phyloP scores from a whole-genome alignment of 2,113 vertebrate species.

The Otocyon megalotis region DNA sequence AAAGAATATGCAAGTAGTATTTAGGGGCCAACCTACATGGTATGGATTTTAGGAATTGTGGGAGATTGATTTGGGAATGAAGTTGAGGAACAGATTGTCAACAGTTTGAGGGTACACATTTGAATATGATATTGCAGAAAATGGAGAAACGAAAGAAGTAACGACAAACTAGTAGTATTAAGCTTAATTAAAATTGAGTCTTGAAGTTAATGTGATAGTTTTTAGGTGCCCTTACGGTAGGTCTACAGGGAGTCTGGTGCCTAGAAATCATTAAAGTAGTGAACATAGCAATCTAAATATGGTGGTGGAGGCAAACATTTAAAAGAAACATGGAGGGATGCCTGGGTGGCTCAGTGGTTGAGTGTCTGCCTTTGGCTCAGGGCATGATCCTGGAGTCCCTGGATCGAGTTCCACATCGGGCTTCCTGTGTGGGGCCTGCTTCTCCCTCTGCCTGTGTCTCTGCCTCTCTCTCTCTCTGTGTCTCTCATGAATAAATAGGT shows the following conservation, averaged over 20 bases:
- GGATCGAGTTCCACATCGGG: no score
- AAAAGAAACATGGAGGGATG: neutral
- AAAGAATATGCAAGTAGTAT: neutral
- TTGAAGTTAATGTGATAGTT: neutral
- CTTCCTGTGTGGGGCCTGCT: no score
- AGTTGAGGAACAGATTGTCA: neutral
- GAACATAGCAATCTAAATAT: neutral
- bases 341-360: no score
- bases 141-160: neutral
- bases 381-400: no score
- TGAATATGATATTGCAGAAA: neutral
- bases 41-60: neutral
- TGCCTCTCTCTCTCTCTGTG: no score
- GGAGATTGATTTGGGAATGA: neutral
- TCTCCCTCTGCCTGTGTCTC: no score
- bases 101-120: neutral
- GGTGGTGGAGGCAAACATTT: neutral
- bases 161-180: neutral
- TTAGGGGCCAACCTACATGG: accelerated
- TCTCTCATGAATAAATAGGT: no score
- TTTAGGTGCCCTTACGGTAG: neutral
- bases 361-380: no score
- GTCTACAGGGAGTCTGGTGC: neutral
- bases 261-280: neutral
- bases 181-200: no score